Base-by-base conservation (phyloP, 1,140 invertebrate species). In the Amyelois transitella region DNA sequence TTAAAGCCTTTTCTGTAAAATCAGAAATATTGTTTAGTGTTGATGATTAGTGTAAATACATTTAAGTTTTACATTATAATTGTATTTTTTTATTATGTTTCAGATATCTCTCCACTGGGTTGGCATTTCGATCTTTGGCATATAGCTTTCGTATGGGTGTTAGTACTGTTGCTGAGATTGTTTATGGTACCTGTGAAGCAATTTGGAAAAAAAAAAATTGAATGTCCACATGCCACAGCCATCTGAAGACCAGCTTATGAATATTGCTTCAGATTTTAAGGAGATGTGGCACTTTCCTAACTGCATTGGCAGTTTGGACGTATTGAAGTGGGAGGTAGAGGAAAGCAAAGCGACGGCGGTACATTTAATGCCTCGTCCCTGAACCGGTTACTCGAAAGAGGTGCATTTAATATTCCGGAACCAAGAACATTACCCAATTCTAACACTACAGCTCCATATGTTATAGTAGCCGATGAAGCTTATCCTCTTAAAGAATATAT, bases 251-350 rank as follows among this genome's bases (percentile, higher is more conserved):
- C 51, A 65, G 38, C 72, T 70, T 68, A 62, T 62, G 50, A 38
- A 43, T 51, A 66, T 75, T 45, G 69, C 72, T 54, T 24, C 61
- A 17, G 64, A 69, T 48, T 83, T 77, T 62, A 28, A 62, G 18
- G 43, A 66, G 14, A 24, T 63, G 17, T 86, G 77, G 72, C 48
- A 85, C 43, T 85, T 77, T 64, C 69, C 76, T 43, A 64, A 81
- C 58, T 77, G 70, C 51, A 43, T 81, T 48, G 80, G 75, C 20
- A 69, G 75, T 22, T 68, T 86, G 19, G 82, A 88, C 66, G 81
- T 38, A 51, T 71, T 58, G 73, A 88, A 63, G 58, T 86, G n/a
- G 81, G 86, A 18, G 62, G 62, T 21, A 66, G 70, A 67, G 77
- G 72, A 47, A 75, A 63, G 59, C 61, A 67, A 65, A 69, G 61